Evolutionary conservation across 2,797 vertebrate species (phyloP).

Genomic region (Pangasius djambal): DNA sequence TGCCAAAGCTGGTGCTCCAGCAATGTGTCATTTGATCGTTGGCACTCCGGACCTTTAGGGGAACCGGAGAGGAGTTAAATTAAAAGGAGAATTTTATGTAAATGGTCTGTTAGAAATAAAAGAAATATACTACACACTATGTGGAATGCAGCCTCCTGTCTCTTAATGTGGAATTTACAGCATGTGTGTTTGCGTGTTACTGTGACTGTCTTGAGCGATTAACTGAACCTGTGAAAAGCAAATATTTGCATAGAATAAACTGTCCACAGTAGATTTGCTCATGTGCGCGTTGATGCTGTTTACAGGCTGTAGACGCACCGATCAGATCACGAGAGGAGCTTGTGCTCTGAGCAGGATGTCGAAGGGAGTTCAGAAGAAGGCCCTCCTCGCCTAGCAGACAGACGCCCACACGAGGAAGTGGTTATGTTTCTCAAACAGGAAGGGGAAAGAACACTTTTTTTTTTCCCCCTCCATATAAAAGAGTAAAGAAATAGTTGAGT

Average conservation of each 20-base stretch:
- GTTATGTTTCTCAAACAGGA: constrained; percentile 74
- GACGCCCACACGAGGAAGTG: constrained; percentile 81
- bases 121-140: constrained; percentile 80
- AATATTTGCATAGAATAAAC: neutral
- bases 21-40: constrained; percentile 74
- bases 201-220: neutral
- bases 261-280: neutral
- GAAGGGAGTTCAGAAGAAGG: constrained; percentile 55
- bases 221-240: neutral
- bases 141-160: constrained; percentile 50
- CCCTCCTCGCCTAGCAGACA: constrained; percentile 53
- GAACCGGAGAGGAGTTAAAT: constrained; percentile 81
- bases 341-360: constrained; percentile 48
- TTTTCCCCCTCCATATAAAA: constrained; percentile 49
- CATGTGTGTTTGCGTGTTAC: neutral
- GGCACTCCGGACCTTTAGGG: constrained; percentile 55
- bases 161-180: constrained; percentile 48
- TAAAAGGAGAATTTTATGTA: constrained; percentile 89
- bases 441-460: constrained; percentile 71
- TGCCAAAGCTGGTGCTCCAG: constrained; percentile 90
- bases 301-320: neutral
- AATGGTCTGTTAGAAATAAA: constrained; percentile 91
- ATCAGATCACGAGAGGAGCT: constrained; percentile 17
- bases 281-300: constrained; percentile 7
- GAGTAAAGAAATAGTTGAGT: constrained; percentile 56